These are phyloP conservation scores for Apodemia hepburni DNA, from an alignment of 2,888 invertebrate genomes.

Conservation along the genomic window DNA sequence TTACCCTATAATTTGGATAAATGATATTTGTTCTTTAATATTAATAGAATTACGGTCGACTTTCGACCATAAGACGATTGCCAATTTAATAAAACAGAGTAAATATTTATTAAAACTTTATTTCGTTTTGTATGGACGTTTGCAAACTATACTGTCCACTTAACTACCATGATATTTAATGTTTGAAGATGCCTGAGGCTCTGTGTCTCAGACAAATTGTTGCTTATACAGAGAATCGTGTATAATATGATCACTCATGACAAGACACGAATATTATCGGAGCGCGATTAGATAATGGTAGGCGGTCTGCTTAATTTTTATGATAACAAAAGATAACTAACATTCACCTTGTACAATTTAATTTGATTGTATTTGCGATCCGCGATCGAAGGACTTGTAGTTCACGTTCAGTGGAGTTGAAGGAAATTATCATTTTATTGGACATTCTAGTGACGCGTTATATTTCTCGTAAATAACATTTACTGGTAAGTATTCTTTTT, in stretches of 20 bases:
- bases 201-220: conserved; percentile 10
- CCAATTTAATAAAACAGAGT: background rate
- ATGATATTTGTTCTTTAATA: no score
- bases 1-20: no score
- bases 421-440: background rate
- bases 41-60: no score
- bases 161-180: background rate
- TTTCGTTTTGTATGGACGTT: background rate
- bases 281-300: conserved; percentile 27
- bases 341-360: conserved; percentile 20
- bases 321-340: conserved; percentile 21
- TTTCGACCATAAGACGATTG: no score
- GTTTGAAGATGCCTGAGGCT: background rate
- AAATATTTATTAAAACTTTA: background rate
- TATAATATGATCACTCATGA: conserved; percentile 15
- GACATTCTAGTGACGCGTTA: background rate
- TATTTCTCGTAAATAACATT: background rate
- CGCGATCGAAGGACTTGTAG: background rate
- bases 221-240: conserved; percentile 2
- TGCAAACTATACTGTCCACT: conserved; percentile 2
- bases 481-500: background rate
- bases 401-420: background rate
- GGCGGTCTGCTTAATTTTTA: conserved; percentile 24
- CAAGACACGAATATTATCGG: conserved; percentile 24
- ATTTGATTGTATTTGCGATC: conserved; percentile 1